phyloP scores from a whole-genome alignment of 2,797 vertebrate species.

The Lithobates sylvaticus region DNA sequence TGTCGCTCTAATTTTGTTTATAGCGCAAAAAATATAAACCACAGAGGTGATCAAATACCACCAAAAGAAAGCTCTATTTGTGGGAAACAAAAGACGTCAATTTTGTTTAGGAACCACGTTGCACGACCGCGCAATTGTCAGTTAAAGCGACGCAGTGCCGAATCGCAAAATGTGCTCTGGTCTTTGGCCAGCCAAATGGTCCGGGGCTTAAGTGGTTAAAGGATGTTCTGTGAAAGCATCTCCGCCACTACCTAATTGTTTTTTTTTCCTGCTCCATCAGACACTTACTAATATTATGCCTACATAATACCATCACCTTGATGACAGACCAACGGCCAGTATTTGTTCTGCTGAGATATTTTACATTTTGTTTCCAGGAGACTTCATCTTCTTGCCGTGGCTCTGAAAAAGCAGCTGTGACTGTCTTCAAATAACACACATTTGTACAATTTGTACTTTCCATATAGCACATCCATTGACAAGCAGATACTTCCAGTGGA shows the following conservation, averaged over 20 bases:
- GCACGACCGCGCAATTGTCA: too few species aligned
- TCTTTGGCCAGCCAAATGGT: too few species aligned
- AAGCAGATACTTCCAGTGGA: neutral
- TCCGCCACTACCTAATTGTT: neutral
- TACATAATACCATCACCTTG: neutral
- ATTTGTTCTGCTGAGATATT: neutral
- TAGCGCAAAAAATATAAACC: too few species aligned
- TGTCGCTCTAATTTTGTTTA: too few species aligned
- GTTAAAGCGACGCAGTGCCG: too few species aligned
- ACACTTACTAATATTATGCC: neutral
- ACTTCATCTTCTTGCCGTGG: neutral
- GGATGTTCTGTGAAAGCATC: too few species aligned
- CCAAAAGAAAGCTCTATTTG: too few species aligned
- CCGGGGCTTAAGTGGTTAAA: too few species aligned
- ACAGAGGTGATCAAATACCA: too few species aligned
- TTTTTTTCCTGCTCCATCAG: neutral
- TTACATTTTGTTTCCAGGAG: neutral
- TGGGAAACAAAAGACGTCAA: too few species aligned
- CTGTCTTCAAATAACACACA: neutral
- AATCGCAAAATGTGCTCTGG: too few species aligned
- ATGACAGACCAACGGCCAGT: neutral
- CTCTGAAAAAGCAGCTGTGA: neutral
- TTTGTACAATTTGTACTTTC: slow-evolving; percentile 11
- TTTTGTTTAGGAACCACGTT: too few species aligned
- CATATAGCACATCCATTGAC: neutral